phyloP scores from a whole-genome alignment of 2,797 vertebrate genomes.

The Lepus oiostolus region DNA sequence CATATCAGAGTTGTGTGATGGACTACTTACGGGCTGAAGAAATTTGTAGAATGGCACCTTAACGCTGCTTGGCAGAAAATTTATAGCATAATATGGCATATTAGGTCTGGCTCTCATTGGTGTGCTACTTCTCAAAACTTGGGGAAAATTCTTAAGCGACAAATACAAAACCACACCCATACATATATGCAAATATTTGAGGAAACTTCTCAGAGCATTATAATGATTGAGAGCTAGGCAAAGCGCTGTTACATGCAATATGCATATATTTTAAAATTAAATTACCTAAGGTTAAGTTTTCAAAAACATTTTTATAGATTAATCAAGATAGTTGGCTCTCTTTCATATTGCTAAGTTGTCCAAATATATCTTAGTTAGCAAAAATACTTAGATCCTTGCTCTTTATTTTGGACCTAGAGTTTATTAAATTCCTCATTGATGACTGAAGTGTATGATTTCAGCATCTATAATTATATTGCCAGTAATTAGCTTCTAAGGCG shows the following conservation, averaged over 20 bases:
- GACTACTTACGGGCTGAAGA: not conserved
- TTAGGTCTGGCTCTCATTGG: not conserved
- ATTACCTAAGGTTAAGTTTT: slow-evolving; percentile 31
- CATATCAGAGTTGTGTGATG: not conserved
- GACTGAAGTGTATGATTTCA: not conserved
- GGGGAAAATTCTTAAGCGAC: not conserved
- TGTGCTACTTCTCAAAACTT: not conserved
- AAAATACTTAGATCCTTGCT: not conserved
- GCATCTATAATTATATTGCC: not conserved
- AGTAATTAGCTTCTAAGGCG: not conserved
- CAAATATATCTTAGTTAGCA: not conserved
- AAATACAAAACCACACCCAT: not conserved
- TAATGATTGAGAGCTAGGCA: not conserved
- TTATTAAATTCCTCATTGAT: not conserved
- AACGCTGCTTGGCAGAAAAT: slow-evolving; percentile 38
- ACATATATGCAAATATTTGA: not conserved
- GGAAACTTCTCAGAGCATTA: not conserved
- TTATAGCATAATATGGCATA: not conserved
- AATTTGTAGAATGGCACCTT: slow-evolving; percentile 30
- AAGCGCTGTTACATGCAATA: slow-evolving; percentile 4
- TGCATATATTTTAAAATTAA: slow-evolving; percentile 4
- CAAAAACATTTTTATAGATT: not conserved
- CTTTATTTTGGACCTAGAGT: not conserved
- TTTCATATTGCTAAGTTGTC: slow-evolving; percentile 29
- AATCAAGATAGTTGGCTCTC: not conserved